Evolutionary conservation across 2,113 vertebrate genomes (phyloP).

Genomic region (Talpa occidentalis): DNA sequence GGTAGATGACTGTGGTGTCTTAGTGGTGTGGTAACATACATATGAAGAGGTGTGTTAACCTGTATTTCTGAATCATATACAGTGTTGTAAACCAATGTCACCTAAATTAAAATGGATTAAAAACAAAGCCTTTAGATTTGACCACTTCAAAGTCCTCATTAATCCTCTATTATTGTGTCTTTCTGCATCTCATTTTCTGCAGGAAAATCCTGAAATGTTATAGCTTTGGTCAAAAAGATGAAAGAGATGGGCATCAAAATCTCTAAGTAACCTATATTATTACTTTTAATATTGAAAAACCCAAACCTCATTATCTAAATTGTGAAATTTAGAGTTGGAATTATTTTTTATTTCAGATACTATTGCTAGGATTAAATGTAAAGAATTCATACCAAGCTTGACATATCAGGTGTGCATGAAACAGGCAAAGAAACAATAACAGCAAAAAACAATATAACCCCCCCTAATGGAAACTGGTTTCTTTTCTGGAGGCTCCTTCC

Average conservation of each 20-base stretch:
- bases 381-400: neutral
- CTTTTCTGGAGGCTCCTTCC: neutral
- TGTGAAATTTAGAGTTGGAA: neutral
- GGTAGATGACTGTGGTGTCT: no score
- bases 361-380: neutral
- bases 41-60: no score
- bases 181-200: neutral
- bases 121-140: neutral
- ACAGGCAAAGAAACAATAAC: neutral
- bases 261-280: neutral
- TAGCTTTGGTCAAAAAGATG: neutral
- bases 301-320: neutral
- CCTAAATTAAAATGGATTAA: no score
- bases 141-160: neutral
- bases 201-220: neutral
- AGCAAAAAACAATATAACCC: neutral
- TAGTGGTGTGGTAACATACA: no score
- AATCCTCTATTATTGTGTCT: neutral
- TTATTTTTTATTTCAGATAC: neutral
- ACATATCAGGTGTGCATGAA: neutral
- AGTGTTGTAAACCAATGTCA: no score
- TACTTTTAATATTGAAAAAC: no score
- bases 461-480: rapidly evolving
- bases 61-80: no score
- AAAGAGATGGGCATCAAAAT: neutral